Conservation (phyloP, 1,140 invertebrate species). For the Drosophila ercepeae region DNA sequence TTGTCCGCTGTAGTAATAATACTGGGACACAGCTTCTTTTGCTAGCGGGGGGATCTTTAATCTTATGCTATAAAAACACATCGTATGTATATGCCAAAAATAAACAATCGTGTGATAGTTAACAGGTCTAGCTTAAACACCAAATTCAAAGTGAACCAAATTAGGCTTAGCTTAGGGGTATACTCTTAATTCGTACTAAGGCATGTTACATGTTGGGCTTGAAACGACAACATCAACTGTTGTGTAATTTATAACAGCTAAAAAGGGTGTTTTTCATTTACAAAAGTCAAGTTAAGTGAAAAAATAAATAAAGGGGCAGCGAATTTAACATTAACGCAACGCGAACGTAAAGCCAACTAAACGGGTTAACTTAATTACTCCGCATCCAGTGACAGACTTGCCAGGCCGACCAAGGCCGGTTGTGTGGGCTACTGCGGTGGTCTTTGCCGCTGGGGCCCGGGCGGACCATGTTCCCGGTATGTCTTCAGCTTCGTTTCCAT, state of each 20-base stretch:
- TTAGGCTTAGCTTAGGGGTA: conserved; percentile 48
- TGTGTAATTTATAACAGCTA: conserved; percentile 46
- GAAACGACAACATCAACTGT: conserved; percentile 47
- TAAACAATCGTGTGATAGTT: conserved; percentile 7
- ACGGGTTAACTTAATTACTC: conserved; percentile 19
- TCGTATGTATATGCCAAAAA: conserved; percentile 23
- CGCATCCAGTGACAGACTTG: conserved; percentile 39
- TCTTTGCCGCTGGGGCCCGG: conserved; percentile 72
- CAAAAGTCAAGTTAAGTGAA: conserved; percentile 45
- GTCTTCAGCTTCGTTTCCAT: conserved; percentile 83
- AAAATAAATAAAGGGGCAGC: conserved; percentile 40
- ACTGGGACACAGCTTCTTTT: conserved; percentile 62
- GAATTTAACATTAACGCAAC: conserved; percentile 35
- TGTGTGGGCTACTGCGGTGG: conserved; percentile 27
- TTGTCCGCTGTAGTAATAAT: conserved; percentile 57
- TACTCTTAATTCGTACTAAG: conserved; percentile 63
- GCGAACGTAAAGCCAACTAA: conserved; percentile 27
- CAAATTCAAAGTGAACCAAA: conserved; percentile 22
- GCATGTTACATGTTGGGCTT: conserved; percentile 57
- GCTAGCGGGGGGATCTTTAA: conserved; percentile 12
- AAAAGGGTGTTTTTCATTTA: conserved; percentile 17
- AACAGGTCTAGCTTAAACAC: conserved; percentile 16
- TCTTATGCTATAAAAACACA: conserved; percentile 38
- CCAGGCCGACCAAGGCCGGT: conserved; percentile 29
- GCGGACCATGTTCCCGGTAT: conserved; percentile 75